Conservation (phyloP, 2,113 vertebrate genomes). For the Chamaetylas fuelleborni region DNA sequence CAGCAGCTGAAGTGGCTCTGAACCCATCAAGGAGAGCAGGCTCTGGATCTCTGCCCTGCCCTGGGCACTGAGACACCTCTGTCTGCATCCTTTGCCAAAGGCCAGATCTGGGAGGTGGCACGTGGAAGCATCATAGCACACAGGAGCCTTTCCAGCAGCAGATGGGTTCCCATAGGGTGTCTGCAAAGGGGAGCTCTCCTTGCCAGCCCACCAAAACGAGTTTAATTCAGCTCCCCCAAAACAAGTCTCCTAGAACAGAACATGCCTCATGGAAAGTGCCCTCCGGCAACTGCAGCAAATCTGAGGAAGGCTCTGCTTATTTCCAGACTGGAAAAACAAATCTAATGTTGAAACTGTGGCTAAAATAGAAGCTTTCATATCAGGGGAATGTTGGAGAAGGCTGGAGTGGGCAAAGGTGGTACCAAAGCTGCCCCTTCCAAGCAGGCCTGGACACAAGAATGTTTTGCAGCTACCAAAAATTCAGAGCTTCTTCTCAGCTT, state of each 20-base stretch:
- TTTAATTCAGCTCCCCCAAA: background rate
- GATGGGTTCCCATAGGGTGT: background rate
- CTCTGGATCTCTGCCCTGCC: background rate
- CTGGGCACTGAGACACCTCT: background rate
- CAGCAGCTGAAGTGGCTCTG: background rate
- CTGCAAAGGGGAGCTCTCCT: background rate
- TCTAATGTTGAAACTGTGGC: background rate
- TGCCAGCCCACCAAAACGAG: background rate
- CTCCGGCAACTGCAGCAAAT: background rate
- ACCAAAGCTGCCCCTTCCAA: background rate
- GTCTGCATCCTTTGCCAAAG: background rate
- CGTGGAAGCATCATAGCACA: accelerated
- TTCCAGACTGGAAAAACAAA: background rate
- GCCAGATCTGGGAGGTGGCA: background rate
- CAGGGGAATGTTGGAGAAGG: background rate
- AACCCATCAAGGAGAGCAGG: background rate
- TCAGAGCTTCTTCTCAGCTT: background rate
- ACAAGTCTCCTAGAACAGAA: background rate
- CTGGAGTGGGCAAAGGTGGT: background rate
- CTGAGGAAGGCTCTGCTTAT: background rate
- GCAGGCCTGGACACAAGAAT: background rate
- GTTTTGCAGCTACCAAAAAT: background rate
- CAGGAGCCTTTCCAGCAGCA: background rate
- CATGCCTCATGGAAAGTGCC: background rate
- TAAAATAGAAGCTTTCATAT: background rate